Percentiles rank a stretch among this genome's conserved stretches.
Evolutionary conservation across 2,113 vertebrate genomes (phyloP).

Genomic region (Lathamus discolor): DNA sequence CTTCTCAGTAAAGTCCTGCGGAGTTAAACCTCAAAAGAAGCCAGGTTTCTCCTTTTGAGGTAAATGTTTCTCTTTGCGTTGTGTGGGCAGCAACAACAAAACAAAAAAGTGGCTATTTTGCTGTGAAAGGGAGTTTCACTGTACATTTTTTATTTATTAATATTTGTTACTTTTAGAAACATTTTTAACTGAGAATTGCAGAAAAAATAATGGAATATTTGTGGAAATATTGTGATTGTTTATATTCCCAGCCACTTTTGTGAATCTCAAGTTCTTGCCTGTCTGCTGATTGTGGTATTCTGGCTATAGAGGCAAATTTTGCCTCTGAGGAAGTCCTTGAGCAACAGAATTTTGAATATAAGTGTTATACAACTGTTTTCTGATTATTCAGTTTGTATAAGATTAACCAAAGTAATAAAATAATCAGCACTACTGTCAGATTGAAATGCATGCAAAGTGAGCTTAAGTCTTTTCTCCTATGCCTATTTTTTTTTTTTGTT

Average conservation of each 20-base stretch:
- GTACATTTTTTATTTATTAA: constrained; percentile 48
- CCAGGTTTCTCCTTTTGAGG: not conserved
- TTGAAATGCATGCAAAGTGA: not conserved
- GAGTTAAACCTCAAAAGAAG: not conserved
- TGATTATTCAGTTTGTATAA: constrained; percentile 29
- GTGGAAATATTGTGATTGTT: constrained; percentile 49
- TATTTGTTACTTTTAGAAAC: constrained; percentile 64
- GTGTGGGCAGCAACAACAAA: not conserved
- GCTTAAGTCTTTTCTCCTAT: not conserved
- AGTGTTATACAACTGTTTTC: constrained; percentile 28
- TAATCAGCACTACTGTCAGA: not conserved
- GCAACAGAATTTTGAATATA: constrained; percentile 30
- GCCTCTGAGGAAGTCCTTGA: constrained; percentile 12
- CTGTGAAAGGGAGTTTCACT: constrained; percentile 36
- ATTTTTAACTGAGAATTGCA: constrained; percentile 56
- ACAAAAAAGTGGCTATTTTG: constrained; percentile 33
- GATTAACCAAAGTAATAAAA: constrained; percentile 40
- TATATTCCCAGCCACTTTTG: constrained; percentile 50
- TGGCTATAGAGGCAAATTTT: not conserved
- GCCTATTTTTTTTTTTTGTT: not conserved
- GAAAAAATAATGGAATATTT: constrained; percentile 21
- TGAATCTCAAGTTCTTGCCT: constrained; percentile 22
- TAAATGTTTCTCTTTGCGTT: constrained; percentile 45
- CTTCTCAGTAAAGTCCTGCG: constrained; percentile 41
- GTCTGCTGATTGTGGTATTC: not conserved